Evolutionary conservation across 2,797 vertebrate genomes (phyloP), one percentile per base, ranked within the genome.

Genomic region (Brachymystax lenok): DNA sequence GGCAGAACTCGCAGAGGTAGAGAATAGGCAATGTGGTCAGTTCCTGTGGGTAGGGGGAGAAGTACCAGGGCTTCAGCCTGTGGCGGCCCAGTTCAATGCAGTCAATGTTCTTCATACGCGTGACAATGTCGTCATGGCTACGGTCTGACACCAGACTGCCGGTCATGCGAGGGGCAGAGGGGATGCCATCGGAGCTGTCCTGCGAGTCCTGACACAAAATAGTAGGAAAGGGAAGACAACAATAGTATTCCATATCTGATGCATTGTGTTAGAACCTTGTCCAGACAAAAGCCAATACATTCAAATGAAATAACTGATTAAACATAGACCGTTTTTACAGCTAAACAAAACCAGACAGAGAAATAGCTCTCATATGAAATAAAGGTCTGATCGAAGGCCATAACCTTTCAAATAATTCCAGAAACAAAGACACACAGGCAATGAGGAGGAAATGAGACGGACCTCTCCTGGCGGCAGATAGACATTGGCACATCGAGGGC

Each of bases 1-100:
- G 97, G 91, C 97, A 99, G 93, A 99, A 99, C 92, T 99, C 97
- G 87, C 97, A 99, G 90, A 99, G 95, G 93, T 98, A 99, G 89
- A 99, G 96, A 77, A 99, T 96, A 1, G 98, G 98, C 73, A 99
- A 75, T 0, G 96, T 77, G 63, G 97, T 98, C 27, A 99, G 95
- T 84, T 99, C 97, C 90, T 98, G 98, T 0, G 98, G 97, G 92
- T 98, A 98, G 0, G 98, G 98, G 0, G 96, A 97, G 89, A 99
- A 99, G 94, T 99, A 99, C 98, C 98, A 98, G 35, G 98, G 97
- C 90, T 99, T 99, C 78, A 99, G 93, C 82, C 97, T 92, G 86
- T 98, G 97, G 0, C 97, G 95, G 54, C 98, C 98, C 35, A 99
- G 91, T 92, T 98, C 98, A 35, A 99, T 99, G 76, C 97, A 98